These are phyloP conservation scores for Carapus acus DNA, from an alignment of 2,797 vertebrate genomes.

Conservation along the genomic window DNA sequence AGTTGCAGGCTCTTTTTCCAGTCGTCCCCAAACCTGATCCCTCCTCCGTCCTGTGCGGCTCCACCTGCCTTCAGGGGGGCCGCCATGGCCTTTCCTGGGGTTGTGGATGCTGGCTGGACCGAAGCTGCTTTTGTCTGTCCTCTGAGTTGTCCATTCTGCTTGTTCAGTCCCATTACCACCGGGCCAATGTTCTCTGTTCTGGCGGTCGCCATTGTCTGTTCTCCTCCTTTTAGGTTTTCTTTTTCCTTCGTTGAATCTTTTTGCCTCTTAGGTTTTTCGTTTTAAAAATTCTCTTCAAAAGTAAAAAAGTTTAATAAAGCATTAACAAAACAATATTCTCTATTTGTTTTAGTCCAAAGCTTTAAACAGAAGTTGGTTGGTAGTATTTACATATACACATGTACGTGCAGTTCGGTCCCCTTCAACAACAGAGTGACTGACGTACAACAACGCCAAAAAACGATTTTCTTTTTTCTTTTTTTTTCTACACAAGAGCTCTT, in stretches of 20 bases:
- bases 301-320: constrained; percentile 71
- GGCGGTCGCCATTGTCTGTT: constrained; percentile 67
- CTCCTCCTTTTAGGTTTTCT: constrained; percentile 15
- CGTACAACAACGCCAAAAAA: constrained; percentile 42
- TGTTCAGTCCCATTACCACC: constrained; percentile 71
- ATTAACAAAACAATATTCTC: constrained; percentile 71
- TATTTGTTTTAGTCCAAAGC: constrained; percentile 59
- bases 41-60: constrained; percentile 63
- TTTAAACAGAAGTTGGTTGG: constrained; percentile 56
- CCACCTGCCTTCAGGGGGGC: constrained; percentile 57
- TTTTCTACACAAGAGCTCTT: constrained; percentile 74
- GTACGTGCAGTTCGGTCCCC: constrained; percentile 65
- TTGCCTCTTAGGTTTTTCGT: constrained; percentile 54
- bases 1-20: constrained; percentile 77
- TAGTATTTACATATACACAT: constrained; percentile 73
- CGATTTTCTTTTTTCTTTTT: no score
- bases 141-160: constrained; percentile 76
- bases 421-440: constrained; percentile 73
- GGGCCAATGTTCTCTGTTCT: constrained; percentile 71
- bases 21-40: constrained; percentile 78
- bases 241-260: constrained; percentile 47
- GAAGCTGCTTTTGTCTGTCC: constrained; percentile 69
- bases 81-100: constrained; percentile 58
- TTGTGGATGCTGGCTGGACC: constrained; percentile 56
- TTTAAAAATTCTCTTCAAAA: constrained; percentile 64